Evolutionary conservation across 2,797 vertebrate species (phyloP), one percentile per base, ranked within the genome.

Genomic region (Balearica regulorum): DNA sequence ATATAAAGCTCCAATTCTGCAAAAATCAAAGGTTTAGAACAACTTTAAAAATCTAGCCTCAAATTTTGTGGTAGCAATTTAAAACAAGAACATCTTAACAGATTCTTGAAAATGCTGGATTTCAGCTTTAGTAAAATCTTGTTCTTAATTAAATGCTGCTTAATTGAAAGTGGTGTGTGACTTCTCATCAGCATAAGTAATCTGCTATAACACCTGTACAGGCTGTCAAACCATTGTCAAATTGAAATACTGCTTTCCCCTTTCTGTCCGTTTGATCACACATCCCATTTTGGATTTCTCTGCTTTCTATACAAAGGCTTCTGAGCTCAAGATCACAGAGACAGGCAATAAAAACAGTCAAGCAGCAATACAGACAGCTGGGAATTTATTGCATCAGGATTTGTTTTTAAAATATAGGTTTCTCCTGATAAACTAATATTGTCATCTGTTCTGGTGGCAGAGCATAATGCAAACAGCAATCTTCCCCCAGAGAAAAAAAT

Each of bases 351-450:
- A 94, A 93, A 93, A 92, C 64, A 81, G 79, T 80, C 73, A 92
- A 84, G 90, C 89, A 89, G 55, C 57, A 90, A 79, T 61, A 93
- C 53, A 89, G 93, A 89, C 88, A 91, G 76, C 61, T 81, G 66
- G 46, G 66, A 96, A 96, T 93, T 95, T 97, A 95, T 95, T 93
- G 72, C 86, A 94, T 94, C 77, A 91, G 88, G 90, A 91, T 95
- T 95, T 96, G 95, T 80, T 96, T 95, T 94, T 96, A 95, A 97
- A 96, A 97, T 95, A 94, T 43, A 88, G 57, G 76, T 92, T 93
- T 95, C 92, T 95, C 61, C 83, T 86, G 93, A 93, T 96, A 97
- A 96, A 97, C 95, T 96, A 97, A 97, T 96, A 96, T 86, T 96
- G 93, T 97, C 97, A 95, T 97, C 87, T 94, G 92, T 96, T 96